Evolutionary conservation across 53 echinoderm and acorn worm genomes (phyloP).

Genomic region (Glandiceps talaboti): DNA sequence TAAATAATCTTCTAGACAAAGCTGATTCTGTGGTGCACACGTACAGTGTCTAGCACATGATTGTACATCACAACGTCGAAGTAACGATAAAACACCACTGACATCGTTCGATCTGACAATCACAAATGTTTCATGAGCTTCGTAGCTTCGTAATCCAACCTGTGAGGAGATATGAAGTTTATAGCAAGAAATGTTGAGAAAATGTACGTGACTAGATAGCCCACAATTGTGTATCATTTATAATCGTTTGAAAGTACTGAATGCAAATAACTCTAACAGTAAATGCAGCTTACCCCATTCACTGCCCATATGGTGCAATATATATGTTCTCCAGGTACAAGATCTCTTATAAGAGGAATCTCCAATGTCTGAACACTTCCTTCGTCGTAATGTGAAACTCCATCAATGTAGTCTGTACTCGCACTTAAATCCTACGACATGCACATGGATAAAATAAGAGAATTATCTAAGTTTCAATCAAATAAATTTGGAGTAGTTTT

Average conservation of each 20-base stretch:
- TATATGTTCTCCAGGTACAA: background rate
- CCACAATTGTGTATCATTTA: background rate
- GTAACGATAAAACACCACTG: conserved; percentile 12
- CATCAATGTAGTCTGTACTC: conserved; percentile 9
- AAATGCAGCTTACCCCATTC: conserved; percentile 19
- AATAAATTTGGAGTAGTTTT: too few relatives aligned
- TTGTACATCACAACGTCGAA: conserved; percentile 20
- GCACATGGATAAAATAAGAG: too few relatives aligned
- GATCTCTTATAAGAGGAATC: conserved; percentile 12
- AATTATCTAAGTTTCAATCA: too few relatives aligned
- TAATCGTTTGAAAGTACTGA: background rate
- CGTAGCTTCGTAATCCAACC: conserved; percentile 20
- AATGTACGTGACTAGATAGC: too few relatives aligned
- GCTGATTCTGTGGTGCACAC: conserved; percentile 15
- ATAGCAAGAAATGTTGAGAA: too few relatives aligned
- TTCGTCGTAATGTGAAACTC: conserved; percentile 18
- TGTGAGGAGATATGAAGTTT: too few relatives aligned
- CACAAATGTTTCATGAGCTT: conserved; percentile 24
- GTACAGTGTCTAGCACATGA: conserved; percentile 24
- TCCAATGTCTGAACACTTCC: conserved; percentile 14
- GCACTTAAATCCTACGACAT: too few relatives aligned
- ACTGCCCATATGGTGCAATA: conserved; percentile 23
- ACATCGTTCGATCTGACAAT: background rate
- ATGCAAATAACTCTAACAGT: too few relatives aligned
- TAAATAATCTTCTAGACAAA: background rate